These are phyloP conservation scores for Matsumurasca onukii DNA, from an alignment of 1,140 invertebrate species.

Conservation along the genomic window DNA sequence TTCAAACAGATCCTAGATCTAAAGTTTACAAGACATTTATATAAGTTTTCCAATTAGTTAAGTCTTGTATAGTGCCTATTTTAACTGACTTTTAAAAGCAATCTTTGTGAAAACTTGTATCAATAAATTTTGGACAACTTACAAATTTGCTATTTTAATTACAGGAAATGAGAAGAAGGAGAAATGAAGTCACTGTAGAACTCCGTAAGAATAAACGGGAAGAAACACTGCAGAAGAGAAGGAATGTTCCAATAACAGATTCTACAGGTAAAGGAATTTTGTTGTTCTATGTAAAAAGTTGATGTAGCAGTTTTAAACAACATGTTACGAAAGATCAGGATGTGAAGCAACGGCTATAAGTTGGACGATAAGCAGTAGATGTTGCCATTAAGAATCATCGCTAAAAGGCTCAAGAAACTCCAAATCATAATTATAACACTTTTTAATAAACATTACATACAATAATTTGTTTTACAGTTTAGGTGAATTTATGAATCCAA, in stretches of 20 bases:
- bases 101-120: too few species aligned
- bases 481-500: too few species aligned
- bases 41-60: too few species aligned
- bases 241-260: constrained; percentile 87
- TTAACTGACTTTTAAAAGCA: too few species aligned
- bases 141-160: constrained; percentile 46
- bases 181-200: constrained; percentile 95
- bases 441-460: neutral
- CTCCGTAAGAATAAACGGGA: constrained; percentile 96
- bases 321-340: too few species aligned
- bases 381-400: too few species aligned
- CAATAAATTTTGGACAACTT: too few species aligned
- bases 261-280: constrained; percentile 61
- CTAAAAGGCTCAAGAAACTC: neutral
- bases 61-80: too few species aligned
- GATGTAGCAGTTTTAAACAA: neutral
- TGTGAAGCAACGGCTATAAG: too few species aligned
- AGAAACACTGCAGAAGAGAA: constrained; percentile 90
- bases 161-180: constrained; percentile 92
- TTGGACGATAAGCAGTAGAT: neutral
- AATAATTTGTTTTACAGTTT: too few species aligned
- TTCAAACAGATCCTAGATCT: too few species aligned
- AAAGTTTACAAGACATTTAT: too few species aligned
- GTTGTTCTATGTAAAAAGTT: constrained; percentile 21
- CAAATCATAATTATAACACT: neutral